Evolutionary conservation across 2,797 vertebrate genomes (phyloP).

Genomic region (Acanthiza pusilla): DNA sequence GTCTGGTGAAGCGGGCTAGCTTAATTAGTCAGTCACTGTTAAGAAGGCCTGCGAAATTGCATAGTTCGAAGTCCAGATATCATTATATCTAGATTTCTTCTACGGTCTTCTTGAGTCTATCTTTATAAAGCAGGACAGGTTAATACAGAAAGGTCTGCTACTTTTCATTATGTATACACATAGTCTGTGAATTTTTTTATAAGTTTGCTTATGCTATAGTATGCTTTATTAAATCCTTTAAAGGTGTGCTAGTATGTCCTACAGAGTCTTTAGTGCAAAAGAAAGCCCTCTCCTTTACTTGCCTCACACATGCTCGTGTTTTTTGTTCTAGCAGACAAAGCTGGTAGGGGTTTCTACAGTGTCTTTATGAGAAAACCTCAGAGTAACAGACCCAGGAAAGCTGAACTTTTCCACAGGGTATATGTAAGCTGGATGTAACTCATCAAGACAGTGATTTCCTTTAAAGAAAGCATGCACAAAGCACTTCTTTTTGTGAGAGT

Average conservation of each 20-base stretch:
- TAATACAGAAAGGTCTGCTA: background rate
- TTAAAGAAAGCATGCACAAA: background rate
- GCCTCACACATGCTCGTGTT: background rate
- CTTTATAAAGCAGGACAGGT: background rate
- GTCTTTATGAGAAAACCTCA: background rate
- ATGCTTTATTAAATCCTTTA: background rate
- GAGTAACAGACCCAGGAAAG: background rate
- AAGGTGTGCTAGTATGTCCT: background rate
- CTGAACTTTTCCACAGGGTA: background rate
- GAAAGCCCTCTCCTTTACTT: background rate
- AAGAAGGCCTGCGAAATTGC: background rate
- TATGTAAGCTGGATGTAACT: background rate
- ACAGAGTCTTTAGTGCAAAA: background rate
- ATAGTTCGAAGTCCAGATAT: background rate
- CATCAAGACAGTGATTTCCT: background rate
- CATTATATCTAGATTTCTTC: background rate
- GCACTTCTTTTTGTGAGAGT: background rate
- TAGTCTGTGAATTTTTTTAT: background rate
- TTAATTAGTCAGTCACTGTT: background rate
- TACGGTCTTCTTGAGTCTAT: background rate
- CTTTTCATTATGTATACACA: fast-evolving
- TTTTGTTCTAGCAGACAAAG: background rate
- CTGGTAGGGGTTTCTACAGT: background rate
- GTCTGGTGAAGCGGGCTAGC: background rate
- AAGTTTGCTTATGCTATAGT: background rate